phyloP scores from a whole-genome alignment of 2,888 invertebrate genomes.

The Ctena decussata region DNA sequence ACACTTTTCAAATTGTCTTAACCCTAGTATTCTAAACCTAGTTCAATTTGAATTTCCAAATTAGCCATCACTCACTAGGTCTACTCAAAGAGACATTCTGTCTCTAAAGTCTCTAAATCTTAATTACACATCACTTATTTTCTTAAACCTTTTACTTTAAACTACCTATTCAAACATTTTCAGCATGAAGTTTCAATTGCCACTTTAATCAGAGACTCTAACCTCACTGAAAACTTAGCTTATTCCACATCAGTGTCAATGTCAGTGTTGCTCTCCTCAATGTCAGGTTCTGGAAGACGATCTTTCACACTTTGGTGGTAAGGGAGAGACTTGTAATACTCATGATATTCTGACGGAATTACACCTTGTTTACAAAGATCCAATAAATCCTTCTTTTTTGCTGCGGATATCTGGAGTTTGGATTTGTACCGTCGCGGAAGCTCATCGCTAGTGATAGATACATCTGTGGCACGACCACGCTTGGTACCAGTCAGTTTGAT shows the following conservation, averaged over 20 bases:
- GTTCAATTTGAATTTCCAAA: too few species aligned
- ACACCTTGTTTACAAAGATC: neutral
- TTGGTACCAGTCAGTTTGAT: neutral
- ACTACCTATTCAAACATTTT: too few species aligned
- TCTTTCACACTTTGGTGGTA: neutral
- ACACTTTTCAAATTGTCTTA: too few species aligned
- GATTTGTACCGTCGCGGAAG: neutral
- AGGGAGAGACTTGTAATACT: neutral
- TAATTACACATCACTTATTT: too few species aligned
- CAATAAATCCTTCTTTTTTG: constrained; percentile 10
- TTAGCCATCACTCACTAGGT: too few species aligned
- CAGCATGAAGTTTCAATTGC: too few species aligned
- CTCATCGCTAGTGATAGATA: neutral
- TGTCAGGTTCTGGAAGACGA: neutral
- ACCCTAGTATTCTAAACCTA: too few species aligned
- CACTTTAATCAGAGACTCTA: too few species aligned
- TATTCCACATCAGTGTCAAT: neutral
- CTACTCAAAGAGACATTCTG: too few species aligned
- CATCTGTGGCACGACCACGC: neutral
- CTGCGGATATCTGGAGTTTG: neutral
- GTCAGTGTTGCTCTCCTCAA: neutral
- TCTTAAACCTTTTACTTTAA: too few species aligned
- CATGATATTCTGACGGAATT: constrained; percentile 11
- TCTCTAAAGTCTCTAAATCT: too few species aligned
- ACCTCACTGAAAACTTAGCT: too few species aligned